Conservation (phyloP, 2,797 vertebrate species). For the Lepus townsendii region DNA sequence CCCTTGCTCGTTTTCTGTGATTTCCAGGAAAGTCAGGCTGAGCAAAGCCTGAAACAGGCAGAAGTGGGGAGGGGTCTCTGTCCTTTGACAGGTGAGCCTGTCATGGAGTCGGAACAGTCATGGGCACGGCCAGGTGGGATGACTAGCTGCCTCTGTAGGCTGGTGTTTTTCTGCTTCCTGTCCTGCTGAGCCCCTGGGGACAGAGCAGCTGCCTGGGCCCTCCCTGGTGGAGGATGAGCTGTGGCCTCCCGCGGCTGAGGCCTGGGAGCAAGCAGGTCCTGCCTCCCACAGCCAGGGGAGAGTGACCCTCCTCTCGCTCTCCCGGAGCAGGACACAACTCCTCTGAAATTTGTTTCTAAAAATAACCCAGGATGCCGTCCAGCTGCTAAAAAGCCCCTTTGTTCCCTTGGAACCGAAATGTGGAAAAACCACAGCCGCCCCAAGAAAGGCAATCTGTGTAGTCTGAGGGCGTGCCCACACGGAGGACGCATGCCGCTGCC, state of each 20-base stretch:
- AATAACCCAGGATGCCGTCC: conserved; percentile 73
- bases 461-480: background rate
- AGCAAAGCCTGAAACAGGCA: background rate
- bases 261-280: background rate
- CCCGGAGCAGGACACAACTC: conserved; percentile 25
- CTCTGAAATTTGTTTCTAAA: conserved; percentile 71
- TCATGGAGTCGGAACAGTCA: fast-evolving
- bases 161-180: background rate
- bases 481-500: background rate
- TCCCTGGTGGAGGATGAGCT: background rate
- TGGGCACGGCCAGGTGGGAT: background rate
- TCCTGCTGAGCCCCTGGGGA: background rate
- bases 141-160: background rate
- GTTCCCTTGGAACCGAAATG: conserved; percentile 64
- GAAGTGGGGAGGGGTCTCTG: too few relatives aligned
- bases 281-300: background rate
- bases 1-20: background rate
- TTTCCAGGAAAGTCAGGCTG: background rate
- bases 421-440: conserved; percentile 58
- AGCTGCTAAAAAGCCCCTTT: conserved; percentile 76
- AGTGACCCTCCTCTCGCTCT: background rate
- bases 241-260: background rate
- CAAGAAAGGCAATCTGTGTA: conserved; percentile 60
- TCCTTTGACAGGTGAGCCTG: background rate
- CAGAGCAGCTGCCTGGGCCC: background rate